These are phyloP conservation scores for Phyllotreta cruciferae DNA, from an alignment of 2,888 invertebrate species.

Conservation along the genomic window DNA sequence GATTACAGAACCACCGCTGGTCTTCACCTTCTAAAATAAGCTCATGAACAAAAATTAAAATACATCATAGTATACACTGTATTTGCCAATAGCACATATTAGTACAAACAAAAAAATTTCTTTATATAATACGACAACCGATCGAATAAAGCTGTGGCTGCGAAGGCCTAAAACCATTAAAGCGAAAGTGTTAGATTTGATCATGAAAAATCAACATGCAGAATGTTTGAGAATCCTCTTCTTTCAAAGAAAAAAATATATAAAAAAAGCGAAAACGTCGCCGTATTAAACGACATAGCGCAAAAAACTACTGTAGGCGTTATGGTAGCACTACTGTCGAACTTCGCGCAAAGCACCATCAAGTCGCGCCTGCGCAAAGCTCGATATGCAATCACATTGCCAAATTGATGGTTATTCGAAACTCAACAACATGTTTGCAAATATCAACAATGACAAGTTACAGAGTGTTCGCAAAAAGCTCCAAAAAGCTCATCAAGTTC, in stretches of 20 bases:
- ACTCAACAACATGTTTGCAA: slow-evolving; percentile 54
- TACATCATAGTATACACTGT: slow-evolving; percentile 10
- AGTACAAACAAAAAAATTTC: slow-evolving; percentile 17
- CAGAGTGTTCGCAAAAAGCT: slow-evolving; percentile 37
- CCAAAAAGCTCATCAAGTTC: too few relatives aligned
- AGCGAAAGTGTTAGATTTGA: slow-evolving; percentile 54
- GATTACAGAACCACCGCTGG: too few relatives aligned
- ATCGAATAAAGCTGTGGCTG: slow-evolving; percentile 49
- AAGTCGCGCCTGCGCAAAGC: too few relatives aligned
- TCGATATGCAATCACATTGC: slow-evolving; percentile 54
- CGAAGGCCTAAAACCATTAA: slow-evolving; percentile 54
- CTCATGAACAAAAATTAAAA: slow-evolving; percentile 8
- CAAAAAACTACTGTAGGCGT: slow-evolving; percentile 41
- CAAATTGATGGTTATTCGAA: slow-evolving; percentile 46
- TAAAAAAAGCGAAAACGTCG: slow-evolving; percentile 38
- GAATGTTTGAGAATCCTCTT: slow-evolving; percentile 60
- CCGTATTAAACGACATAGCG: slow-evolving; percentile 35
- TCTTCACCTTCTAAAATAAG: background rate
- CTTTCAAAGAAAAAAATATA: slow-evolving; percentile 36
- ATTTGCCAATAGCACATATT: slow-evolving; percentile 41
- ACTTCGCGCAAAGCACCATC: too few relatives aligned
- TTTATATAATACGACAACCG: slow-evolving; percentile 40
- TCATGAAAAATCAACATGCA: slow-evolving; percentile 56
- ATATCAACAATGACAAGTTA: slow-evolving; percentile 48
- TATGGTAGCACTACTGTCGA: slow-evolving; percentile 25